These are phyloP conservation scores for Drosophila sp. DNA, from an alignment of 1,140 invertebrate species.

Conservation along the genomic window DNA sequence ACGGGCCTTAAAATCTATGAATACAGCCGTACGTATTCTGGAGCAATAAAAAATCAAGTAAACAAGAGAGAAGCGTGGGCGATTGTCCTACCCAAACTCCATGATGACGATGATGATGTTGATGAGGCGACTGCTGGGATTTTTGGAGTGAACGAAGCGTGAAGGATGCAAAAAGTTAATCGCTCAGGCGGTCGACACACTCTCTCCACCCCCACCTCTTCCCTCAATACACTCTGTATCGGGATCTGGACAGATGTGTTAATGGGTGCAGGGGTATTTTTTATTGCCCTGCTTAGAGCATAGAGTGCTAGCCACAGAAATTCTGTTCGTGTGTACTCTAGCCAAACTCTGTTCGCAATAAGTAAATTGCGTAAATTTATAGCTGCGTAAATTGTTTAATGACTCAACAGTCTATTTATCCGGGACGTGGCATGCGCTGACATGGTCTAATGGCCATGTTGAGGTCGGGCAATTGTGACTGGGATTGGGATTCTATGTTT, in stretches of 20 bases:
- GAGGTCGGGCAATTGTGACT: slow-evolving; percentile 36
- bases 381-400: slow-evolving; percentile 84
- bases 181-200: slow-evolving; percentile 71
- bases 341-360: slow-evolving; percentile 57
- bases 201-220: neutral
- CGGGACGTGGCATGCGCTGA: slow-evolving; percentile 54
- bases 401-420: slow-evolving; percentile 82
- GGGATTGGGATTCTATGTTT: slow-evolving; percentile 16
- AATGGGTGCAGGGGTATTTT: slow-evolving; percentile 76
- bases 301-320: slow-evolving; percentile 20
- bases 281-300: slow-evolving; percentile 63
- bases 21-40: slow-evolving; percentile 32
- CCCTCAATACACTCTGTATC: slow-evolving; percentile 46
- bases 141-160: slow-evolving; percentile 50
- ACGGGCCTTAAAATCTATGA: slow-evolving; percentile 58
- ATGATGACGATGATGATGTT: neutral
- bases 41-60: slow-evolving; percentile 69
- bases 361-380: slow-evolving; percentile 84
- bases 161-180: slow-evolving; percentile 84
- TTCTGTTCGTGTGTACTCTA: slow-evolving; percentile 41
- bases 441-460: slow-evolving; percentile 71
- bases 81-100: slow-evolving; percentile 6
- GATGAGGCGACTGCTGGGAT: slow-evolving; percentile 22
- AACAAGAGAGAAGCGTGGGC: slow-evolving; percentile 51
- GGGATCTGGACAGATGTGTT: slow-evolving; percentile 79